Percentiles rank a stretch among this genome's conserved stretches.
Evolutionary conservation across 2,797 vertebrate genomes (phyloP).

Genomic region (Eulemur rubriventer): DNA sequence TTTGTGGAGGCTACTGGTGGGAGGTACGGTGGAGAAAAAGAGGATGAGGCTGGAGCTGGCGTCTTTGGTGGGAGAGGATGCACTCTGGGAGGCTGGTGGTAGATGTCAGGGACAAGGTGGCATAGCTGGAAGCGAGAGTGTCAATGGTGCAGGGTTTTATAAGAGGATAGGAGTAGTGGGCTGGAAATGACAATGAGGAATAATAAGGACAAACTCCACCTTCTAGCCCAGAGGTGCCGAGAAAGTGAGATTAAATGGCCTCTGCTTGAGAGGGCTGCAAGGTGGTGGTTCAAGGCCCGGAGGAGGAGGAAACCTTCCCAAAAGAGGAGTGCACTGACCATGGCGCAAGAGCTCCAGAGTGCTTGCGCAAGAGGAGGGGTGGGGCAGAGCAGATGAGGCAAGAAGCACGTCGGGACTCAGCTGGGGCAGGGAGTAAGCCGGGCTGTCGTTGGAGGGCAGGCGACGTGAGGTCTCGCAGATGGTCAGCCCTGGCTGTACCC

Average conservation of each 20-base stretch:
- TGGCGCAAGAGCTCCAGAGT: neutral
- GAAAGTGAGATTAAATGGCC: neutral
- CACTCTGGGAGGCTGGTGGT: neutral
- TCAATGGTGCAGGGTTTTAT: neutral
- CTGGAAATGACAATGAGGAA: neutral
- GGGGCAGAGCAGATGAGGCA: neutral
- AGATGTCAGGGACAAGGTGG: neutral
- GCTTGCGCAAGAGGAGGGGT: no score
- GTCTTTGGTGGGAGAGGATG: neutral
- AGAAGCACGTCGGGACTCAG: neutral
- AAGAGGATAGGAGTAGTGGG: neutral
- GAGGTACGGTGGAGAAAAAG: neutral
- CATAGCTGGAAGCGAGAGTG: neutral
- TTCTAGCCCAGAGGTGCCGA: neutral
- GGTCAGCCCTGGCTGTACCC: neutral
- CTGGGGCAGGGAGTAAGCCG: rapidly evolving
- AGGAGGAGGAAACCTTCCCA: neutral
- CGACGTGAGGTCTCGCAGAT: neutral
- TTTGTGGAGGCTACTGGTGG: neutral
- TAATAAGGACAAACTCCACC: neutral
- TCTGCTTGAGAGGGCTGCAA: neutral
- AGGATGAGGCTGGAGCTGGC: neutral
- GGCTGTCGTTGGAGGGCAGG: neutral
- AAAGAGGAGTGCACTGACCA: neutral
- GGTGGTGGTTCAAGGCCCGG: neutral